phyloP scores from a whole-genome alignment of 1,140 invertebrate species.

The Drosophila pachea region DNA sequence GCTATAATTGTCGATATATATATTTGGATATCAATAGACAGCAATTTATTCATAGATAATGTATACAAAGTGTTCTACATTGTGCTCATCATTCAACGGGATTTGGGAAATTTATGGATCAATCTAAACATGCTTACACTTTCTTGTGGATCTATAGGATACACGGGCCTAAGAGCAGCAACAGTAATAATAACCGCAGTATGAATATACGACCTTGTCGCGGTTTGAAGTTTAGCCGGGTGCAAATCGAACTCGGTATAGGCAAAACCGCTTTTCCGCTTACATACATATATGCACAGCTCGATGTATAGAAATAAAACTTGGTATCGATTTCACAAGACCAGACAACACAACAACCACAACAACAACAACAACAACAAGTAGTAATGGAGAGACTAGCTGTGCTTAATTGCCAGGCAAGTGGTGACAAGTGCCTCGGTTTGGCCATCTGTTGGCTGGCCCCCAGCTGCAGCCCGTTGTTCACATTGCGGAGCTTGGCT shows the following conservation, averaged over 20 bases:
- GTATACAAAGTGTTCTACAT: too few relatives aligned
- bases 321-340: slow-evolving; percentile 68
- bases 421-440: slow-evolving; percentile 56
- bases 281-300: neutral
- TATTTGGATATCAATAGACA: too few relatives aligned
- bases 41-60: too few relatives aligned
- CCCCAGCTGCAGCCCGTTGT: slow-evolving; percentile 17
- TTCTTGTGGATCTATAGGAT: too few relatives aligned
- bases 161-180: neutral
- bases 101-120: too few relatives aligned
- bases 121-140: too few relatives aligned
- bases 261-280: slow-evolving; percentile 65
- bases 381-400: slow-evolving; percentile 46
- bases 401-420: slow-evolving; percentile 54
- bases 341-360: slow-evolving; percentile 6
- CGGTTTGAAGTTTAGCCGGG: slow-evolving; percentile 26
- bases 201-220: slow-evolving; percentile 57
- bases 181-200: slow-evolving; percentile 23
- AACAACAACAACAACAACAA: slow-evolving; percentile 6
- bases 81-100: too few relatives aligned
- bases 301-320: slow-evolving; percentile 42
- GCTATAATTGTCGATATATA: too few relatives aligned
- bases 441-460: slow-evolving; percentile 8
- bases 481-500: slow-evolving; percentile 30
- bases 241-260: slow-evolving; percentile 29